Evolutionary conservation across 2,888 invertebrate genomes (phyloP).

Genomic region (Proisotoma minuta): DNA sequence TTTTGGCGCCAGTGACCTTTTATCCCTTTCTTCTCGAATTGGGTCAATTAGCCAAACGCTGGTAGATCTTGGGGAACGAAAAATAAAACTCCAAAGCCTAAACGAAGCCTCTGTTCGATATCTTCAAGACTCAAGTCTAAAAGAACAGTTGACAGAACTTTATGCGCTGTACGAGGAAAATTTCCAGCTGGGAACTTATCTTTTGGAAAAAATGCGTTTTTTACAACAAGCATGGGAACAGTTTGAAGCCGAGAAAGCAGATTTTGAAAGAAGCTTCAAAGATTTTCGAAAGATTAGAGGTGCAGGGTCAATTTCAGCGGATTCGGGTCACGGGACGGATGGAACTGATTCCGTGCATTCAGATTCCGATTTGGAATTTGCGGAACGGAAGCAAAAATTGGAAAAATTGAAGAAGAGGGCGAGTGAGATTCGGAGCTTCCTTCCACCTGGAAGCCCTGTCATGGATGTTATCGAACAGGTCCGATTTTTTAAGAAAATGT

Average conservation of each 20-base stretch:
- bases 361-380: constrained; percentile 46
- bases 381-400: constrained; percentile 41
- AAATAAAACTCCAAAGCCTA: constrained; percentile 40
- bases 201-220: constrained; percentile 45
- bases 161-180: constrained; percentile 47
- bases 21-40: constrained; percentile 42
- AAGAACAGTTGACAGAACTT: constrained; percentile 43
- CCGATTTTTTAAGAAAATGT: background rate
- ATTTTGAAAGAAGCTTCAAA: constrained; percentile 42
- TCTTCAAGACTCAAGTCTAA: constrained; percentile 37
- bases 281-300: constrained; percentile 35
- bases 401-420: constrained; percentile 44
- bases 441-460: constrained; percentile 45
- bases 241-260: constrained; percentile 43
- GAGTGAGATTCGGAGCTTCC: constrained; percentile 42
- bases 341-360: constrained; percentile 46
- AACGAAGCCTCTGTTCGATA: constrained; percentile 45
- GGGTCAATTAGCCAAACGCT: constrained; percentile 38
- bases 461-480: constrained; percentile 43
- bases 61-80: constrained; percentile 35
- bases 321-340: constrained; percentile 47
- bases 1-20: constrained; percentile 41
- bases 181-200: constrained; percentile 46
- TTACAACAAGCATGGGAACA: constrained; percentile 46
- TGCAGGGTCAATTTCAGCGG: constrained; percentile 43